phyloP scores from a whole-genome alignment of 2,113 vertebrate genomes.

The Hemiprocne comata region DNA sequence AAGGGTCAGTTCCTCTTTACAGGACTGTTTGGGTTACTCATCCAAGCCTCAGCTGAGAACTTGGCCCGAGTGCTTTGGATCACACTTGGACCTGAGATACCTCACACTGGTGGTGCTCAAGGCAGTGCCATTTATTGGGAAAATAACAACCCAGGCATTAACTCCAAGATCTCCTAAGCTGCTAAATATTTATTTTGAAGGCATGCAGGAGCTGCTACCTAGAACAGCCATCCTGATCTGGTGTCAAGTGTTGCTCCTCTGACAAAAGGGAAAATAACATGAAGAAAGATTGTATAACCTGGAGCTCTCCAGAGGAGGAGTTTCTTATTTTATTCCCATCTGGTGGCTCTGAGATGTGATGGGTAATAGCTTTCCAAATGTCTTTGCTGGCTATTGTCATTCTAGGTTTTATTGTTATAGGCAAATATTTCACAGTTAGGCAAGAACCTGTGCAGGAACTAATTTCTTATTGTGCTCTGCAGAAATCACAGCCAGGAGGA shows the following conservation, averaged over 20 bases:
- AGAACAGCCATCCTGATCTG: not conserved
- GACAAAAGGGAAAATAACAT: not conserved
- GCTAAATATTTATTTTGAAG: not conserved
- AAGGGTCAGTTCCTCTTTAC: not conserved
- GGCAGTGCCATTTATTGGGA: not conserved
- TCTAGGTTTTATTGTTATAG: not conserved
- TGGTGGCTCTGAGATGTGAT: not conserved
- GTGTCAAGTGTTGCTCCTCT: not conserved
- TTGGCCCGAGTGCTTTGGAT: not conserved
- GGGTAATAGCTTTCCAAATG: constrained; percentile 1
- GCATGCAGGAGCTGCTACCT: not conserved
- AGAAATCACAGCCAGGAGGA: not conserved
- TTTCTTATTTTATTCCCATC: not conserved
- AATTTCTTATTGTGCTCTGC: not conserved
- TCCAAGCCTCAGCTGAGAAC: not conserved
- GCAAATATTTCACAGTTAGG: not conserved
- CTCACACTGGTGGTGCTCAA: not conserved
- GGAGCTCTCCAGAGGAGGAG: not conserved
- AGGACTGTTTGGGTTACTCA: not conserved
- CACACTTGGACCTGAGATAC: not conserved
- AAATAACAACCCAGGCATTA: not conserved
- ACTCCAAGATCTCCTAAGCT: not conserved
- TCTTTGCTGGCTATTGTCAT: constrained; percentile 6
- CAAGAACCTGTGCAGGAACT: not conserved
- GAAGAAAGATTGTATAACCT: not conserved